Evolutionary conservation across 1,140 invertebrate species (phyloP).

Genomic region (Aphaenogaster floridana): DNA sequence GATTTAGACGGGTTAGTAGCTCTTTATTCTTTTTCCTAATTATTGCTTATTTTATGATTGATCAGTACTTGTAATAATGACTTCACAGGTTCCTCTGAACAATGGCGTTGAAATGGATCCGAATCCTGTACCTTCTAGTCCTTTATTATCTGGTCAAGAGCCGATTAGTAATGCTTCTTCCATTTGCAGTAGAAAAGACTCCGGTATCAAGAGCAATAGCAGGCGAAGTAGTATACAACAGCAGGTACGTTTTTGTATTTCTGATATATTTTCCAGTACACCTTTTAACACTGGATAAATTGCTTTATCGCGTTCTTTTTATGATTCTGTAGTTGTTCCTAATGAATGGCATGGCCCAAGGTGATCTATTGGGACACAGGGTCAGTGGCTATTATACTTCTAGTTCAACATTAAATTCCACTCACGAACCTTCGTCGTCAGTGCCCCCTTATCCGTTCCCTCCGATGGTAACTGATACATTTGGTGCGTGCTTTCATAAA

Average conservation of each 20-base stretch:
- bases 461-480: slow-evolving; percentile 87
- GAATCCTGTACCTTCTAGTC: slow-evolving; percentile 85
- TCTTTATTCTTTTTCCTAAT: slow-evolving; percentile 13
- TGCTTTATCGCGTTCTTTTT: not conserved
- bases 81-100: slow-evolving; percentile 74
- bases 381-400: slow-evolving; percentile 96
- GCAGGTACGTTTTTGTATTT: slow-evolving; percentile 88
- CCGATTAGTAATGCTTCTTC: slow-evolving; percentile 91
- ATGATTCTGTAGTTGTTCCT: slow-evolving; percentile 87
- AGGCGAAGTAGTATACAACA: slow-evolving; percentile 94
- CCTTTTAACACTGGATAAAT: not conserved
- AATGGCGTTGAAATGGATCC: slow-evolving; percentile 85
- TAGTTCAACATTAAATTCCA: slow-evolving; percentile 89
- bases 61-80: not conserved
- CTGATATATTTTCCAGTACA: not conserved
- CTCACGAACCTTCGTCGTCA: slow-evolving; percentile 83
- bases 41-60: slow-evolving; percentile 15
- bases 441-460: slow-evolving; percentile 85
- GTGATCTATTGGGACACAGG: slow-evolving; percentile 92
- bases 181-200: slow-evolving; percentile 94
- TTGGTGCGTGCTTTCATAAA: slow-evolving; percentile 91
- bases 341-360: slow-evolving; percentile 91
- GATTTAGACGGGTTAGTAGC: slow-evolving; percentile 74
- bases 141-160: slow-evolving; percentile 88
- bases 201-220: slow-evolving; percentile 94